Base-by-base conservation (phyloP, 92 coral and sea anemone genomes). In the Heteractis magnifica region DNA sequence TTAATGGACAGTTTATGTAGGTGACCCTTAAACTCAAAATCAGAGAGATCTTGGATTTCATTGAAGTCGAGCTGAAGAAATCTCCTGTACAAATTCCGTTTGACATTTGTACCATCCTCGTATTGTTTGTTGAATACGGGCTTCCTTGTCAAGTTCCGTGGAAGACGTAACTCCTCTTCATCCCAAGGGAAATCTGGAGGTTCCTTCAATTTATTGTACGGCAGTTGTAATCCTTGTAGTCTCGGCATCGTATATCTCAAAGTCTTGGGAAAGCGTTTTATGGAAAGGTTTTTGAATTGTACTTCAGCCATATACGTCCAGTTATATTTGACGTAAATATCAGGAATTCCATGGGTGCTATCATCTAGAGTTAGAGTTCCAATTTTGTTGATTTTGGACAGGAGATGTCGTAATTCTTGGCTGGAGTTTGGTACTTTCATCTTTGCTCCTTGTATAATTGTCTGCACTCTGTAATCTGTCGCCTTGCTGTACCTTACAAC, bases 251-350 rank as follows among this genome's bases (percentile, higher is more conserved):
- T 86, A 2, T 62, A 65, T 10, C 52, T 78, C 4, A 92, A 82
- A 51, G 65, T 76, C 0, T 48, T 62, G 5, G 93, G 92, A 78
- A 86, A 72, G 21, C 88, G 56, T 6, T 72, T 53, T 4, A 94
- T 85, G 23, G 85, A 65, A 49, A 85, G 73, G 15, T 84, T 75
- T 5, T 60, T 11, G 9, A 94, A 78, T 62, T 6, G 15, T 1
- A 88, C 78, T 81, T 94, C 92, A 0, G 94, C 95, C 92, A 94
- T 83, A 49, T 52, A 82, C 5, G 92, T 86, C 98, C 98, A 94
- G 41, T 60, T 72, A 16, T 79, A 68, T 8, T 76, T 60, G 9
- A 79, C 81, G 72, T 87, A 90, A 6, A 86, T 76, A 2, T 72
- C 72, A 14, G 89, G 98, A 60, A 94, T 56, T 49, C 51, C 75